Evolutionary conservation across 2,888 invertebrate genomes (phyloP).

Genomic region (Altica lythri): DNA sequence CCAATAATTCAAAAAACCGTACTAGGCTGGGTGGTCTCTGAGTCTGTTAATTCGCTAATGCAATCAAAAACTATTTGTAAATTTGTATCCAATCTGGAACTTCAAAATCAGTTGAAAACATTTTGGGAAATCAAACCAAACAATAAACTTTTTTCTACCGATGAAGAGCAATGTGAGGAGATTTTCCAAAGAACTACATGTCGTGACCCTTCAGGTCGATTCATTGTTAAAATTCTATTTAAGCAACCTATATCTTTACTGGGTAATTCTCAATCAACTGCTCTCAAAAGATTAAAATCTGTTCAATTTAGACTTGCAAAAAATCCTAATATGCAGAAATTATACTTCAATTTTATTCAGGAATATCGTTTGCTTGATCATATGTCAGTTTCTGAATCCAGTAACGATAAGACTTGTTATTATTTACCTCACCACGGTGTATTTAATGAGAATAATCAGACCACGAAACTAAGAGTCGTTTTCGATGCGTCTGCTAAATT

Average conservation of each 20-base stretch:
- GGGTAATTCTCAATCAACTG: not conserved
- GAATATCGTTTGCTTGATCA: not conserved
- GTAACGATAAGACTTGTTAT: not conserved
- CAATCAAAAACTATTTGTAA: too few relatives aligned
- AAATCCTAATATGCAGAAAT: not conserved
- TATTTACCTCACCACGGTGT: not conserved
- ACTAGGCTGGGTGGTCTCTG: not conserved
- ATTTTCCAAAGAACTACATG: not conserved
- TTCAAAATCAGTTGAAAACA: not conserved
- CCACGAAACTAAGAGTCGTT: not conserved
- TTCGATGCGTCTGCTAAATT: not conserved
- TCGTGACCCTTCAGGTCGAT: not conserved
- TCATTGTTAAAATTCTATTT: too few relatives aligned
- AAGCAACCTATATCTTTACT: not conserved
- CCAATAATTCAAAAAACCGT: not conserved
- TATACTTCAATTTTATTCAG: too few relatives aligned
- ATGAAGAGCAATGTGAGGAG: not conserved
- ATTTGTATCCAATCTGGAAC: not conserved
- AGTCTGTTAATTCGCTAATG: too few relatives aligned
- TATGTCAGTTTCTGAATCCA: not conserved
- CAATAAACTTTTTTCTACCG: not conserved
- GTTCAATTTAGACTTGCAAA: not conserved
- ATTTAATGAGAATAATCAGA: not conserved
- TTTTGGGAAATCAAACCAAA: not conserved
- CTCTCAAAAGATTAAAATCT: not conserved